Evolutionary conservation across 2,888 invertebrate species (phyloP).

Genomic region (Agonopterix heracliana): DNA sequence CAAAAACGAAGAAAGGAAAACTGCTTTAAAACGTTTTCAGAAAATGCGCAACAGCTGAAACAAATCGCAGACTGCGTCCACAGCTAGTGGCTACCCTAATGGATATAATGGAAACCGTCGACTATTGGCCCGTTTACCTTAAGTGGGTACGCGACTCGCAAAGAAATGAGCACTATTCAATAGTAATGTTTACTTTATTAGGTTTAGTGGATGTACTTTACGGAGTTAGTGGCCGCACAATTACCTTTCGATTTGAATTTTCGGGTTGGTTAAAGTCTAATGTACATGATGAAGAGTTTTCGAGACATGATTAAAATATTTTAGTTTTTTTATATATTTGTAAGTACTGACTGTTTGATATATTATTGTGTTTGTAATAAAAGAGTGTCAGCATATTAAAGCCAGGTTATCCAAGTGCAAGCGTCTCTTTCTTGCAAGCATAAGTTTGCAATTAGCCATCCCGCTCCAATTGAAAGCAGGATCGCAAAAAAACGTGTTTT

Average conservation of each 20-base stretch:
- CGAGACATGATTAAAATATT: too few species aligned
- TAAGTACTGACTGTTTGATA: too few species aligned
- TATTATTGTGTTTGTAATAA: too few species aligned
- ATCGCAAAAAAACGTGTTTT: too few species aligned
- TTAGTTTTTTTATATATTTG: too few species aligned
- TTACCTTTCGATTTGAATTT: constrained; percentile 15
- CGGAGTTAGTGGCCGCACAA: constrained; percentile 3
- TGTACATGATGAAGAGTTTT: too few species aligned
- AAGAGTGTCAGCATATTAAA: too few species aligned
- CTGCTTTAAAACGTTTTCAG: constrained; percentile 43
- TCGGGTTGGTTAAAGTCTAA: too few species aligned
- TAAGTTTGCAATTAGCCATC: too few species aligned
- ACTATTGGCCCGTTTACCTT: constrained; percentile 42
- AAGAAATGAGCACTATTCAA: constrained; percentile 20
- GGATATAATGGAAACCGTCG: constrained; percentile 40
- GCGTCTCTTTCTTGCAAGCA: too few species aligned
- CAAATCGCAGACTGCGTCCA: constrained; percentile 45
- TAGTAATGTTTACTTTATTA: constrained; percentile 9
- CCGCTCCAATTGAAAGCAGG: too few species aligned
- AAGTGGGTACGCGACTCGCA: constrained; percentile 44
- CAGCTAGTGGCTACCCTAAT: constrained; percentile 28
- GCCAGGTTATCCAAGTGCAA: too few species aligned
- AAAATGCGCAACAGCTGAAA: constrained; percentile 51
- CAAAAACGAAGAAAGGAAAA: constrained; percentile 50
- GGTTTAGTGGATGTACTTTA: constrained; percentile 1